Percentiles rank a stretch among this genome's conserved stretches.
Evolutionary conservation across 2,797 vertebrate species (phyloP).

Genomic region (Phyllotis vaccarum): DNA sequence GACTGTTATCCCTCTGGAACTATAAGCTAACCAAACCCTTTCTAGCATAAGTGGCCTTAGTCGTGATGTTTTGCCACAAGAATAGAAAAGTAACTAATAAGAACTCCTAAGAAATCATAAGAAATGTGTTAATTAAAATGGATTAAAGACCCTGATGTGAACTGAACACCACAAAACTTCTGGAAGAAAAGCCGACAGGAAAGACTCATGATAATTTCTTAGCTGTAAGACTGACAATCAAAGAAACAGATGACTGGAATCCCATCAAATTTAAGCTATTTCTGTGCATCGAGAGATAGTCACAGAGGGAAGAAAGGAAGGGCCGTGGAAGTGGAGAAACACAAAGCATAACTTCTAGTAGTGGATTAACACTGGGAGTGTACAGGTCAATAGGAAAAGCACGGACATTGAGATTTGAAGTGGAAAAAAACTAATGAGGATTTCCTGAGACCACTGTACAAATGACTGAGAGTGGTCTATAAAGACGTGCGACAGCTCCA

Average conservation of each 20-base stretch:
- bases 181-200: conserved; percentile 11
- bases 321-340: neutral
- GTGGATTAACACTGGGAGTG: neutral
- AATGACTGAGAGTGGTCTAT: neutral
- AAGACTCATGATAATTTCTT: neutral
- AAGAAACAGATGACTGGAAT: neutral
- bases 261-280: neutral
- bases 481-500: neutral
- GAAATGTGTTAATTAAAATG: conserved; percentile 1
- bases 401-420: neutral
- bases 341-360: neutral
- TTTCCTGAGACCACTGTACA: neutral
- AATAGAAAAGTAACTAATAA: neutral
- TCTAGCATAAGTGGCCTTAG: neutral
- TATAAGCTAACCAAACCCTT: neutral
- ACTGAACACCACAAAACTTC: neutral
- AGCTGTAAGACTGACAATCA: neutral
- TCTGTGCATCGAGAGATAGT: neutral
- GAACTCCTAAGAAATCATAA: neutral
- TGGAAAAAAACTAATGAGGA: neutral
- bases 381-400: neutral
- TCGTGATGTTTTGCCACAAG: neutral
- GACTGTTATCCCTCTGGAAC: neutral
- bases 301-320: neutral
- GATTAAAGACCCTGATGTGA: neutral